Evolutionary conservation across 2,888 invertebrate genomes (phyloP).

Genomic region (Drosophila nigritarsus): DNA sequence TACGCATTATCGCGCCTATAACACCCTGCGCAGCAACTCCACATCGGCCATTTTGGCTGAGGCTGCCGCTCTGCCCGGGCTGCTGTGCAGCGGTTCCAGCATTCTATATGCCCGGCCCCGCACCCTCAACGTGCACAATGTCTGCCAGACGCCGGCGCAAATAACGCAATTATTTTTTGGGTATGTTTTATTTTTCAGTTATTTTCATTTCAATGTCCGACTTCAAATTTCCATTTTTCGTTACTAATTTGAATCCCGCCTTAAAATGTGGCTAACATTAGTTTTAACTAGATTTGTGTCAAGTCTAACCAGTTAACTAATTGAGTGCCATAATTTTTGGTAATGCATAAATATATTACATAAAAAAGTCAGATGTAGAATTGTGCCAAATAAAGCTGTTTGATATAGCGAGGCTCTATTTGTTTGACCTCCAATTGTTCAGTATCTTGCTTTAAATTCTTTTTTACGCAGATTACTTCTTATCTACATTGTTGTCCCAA

Average conservation of each 20-base stretch:
- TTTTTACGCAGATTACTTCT: not conserved
- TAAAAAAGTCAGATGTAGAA: not conserved
- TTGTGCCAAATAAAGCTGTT: not conserved
- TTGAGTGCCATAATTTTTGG: too few relatives aligned
- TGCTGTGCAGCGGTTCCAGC: constrained; percentile 50
- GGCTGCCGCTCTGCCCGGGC: constrained; percentile 45
- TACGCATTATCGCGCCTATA: constrained; percentile 52
- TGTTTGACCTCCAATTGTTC: not conserved
- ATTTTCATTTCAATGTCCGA: constrained; percentile 6
- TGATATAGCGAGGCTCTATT: not conserved
- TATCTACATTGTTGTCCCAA: not conserved
- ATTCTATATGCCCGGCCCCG: constrained; percentile 79
- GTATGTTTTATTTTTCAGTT: constrained; percentile 75
- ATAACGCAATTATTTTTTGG: constrained; percentile 84
- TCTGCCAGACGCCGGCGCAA: constrained; percentile 82
- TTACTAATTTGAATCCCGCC: not conserved
- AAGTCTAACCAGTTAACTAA: not conserved
- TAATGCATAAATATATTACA: not conserved
- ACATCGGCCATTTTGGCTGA: constrained; percentile 78
- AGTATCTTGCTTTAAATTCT: not conserved
- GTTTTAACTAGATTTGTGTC: not conserved
- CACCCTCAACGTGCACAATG: constrained; percentile 83
- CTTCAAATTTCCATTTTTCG: not conserved
- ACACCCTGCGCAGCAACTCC: constrained; percentile 79
- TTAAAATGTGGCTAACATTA: not conserved